Base-by-base conservation (phyloP, 2,113 vertebrate species). In the Cyanistes caeruleus region DNA sequence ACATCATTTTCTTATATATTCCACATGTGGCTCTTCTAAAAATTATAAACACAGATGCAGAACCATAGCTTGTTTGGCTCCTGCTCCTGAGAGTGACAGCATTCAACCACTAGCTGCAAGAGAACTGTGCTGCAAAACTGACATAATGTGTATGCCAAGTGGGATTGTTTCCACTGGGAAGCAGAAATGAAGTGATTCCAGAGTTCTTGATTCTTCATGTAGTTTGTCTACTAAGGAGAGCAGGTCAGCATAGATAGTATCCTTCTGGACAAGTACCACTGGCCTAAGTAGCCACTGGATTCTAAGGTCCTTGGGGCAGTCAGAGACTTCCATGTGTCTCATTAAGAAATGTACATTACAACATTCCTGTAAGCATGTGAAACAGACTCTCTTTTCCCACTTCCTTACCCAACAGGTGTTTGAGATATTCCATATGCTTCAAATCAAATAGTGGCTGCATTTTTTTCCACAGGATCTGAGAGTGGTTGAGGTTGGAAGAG, bases 1-100 rank as follows among this genome's bases (percentile, higher is more conserved):
- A 84, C 83, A 73, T 90, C 83, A 84, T 97, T 96, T 97, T 93
- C 69, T 90, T 83, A 83, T 64, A 64, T 4, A 87, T 79, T 39
- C 51, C 62, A 79, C 39, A 75, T 76, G 74, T 63, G 73, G 55
- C 22, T 90, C 78, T 69, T 93, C 55, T 53, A 97, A 97, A 95
- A 95, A 68, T 92, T 93, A 62, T 89, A 92, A 97, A 84, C 87
- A 94, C 72, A 89, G 72, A 89, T 86, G 77, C 62, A 96, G 48
- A 97, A 69, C 37, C 11, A 23, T 56, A 78, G n/a, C 13, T 90
- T 80, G 64, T 73, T 96, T 95, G 89, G 49, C 75, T 97, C 17
- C 63, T 55, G 35, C 87, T 74, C 41, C 58, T 93, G 39, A 58
- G 77, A 84, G 52, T 89, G 79, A 89, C 46, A 95, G 74, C 84